phyloP scores from a whole-genome alignment of 2,797 vertebrate species.

The Myripristis murdjan region DNA sequence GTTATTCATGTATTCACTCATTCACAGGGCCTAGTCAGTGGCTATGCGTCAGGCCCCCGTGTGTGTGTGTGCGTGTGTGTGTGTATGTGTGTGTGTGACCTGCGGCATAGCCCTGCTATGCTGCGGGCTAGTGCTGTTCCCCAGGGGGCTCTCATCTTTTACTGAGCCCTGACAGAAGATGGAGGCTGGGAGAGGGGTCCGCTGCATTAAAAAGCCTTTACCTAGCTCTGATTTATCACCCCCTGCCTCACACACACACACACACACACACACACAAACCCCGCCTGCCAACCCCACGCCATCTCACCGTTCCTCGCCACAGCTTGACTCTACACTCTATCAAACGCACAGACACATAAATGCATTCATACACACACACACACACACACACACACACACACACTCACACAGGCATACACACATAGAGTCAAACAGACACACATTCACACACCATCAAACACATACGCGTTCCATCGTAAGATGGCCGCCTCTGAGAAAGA shows the following conservation, averaged over 20 bases:
- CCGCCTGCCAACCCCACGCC: constrained; percentile 71
- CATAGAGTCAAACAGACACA: constrained; percentile 54
- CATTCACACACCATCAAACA: constrained; percentile 82
- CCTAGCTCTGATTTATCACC: constrained; percentile 90
- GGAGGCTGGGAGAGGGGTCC: constrained; percentile 87
- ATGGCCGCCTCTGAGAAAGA: constrained; percentile 80
- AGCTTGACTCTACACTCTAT: constrained; percentile 81
- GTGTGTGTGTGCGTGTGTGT: constrained; percentile 41
- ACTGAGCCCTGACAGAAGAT: constrained; percentile 90
- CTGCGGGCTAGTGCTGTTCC: constrained; percentile 85
- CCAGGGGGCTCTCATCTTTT: constrained; percentile 89
- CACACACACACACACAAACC: constrained; percentile 42
- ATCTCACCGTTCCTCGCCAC: constrained; percentile 71
- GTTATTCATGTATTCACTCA: constrained; percentile 89
- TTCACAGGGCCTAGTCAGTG: constrained; percentile 83
- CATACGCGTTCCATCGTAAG: constrained; percentile 79
- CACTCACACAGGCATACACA: constrained; percentile 27
- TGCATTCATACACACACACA: constrained; percentile 21
- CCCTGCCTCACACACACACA: constrained; percentile 70
- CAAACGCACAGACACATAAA: constrained; percentile 75
- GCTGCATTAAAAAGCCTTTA: constrained; percentile 92
- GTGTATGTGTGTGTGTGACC: constrained; percentile 77
- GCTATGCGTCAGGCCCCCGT: constrained; percentile 59
- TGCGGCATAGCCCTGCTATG: constrained; percentile 80
- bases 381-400: constrained; percentile 14